Evolutionary conservation across 2,113 vertebrate species (phyloP).

Genomic region (Lepidothrix coronata): DNA sequence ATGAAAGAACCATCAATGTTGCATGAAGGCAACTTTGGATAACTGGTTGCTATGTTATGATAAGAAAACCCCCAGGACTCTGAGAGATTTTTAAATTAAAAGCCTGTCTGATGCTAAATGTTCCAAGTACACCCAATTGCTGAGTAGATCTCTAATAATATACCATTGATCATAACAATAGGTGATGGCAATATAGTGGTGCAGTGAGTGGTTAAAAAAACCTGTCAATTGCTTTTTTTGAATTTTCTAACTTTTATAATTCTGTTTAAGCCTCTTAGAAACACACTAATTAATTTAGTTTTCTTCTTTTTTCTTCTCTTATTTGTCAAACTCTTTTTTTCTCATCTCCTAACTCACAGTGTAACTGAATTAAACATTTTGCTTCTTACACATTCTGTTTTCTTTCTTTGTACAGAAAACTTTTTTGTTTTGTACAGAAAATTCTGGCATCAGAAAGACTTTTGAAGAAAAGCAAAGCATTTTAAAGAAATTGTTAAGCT

Average conservation of each 20-base stretch:
- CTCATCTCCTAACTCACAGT: background rate
- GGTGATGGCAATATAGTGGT: background rate
- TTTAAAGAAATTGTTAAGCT: background rate
- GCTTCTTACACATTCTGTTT: background rate
- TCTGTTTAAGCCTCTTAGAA: background rate
- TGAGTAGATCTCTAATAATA: background rate
- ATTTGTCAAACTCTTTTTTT: background rate
- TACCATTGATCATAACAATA: slow-evolving; percentile 20
- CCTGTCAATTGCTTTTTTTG: background rate
- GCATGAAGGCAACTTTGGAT: background rate
- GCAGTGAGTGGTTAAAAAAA: background rate
- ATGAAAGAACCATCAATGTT: background rate
- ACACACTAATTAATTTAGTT: background rate
- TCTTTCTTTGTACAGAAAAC: background rate
- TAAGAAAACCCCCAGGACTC: background rate
- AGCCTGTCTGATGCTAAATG: slow-evolving; percentile 4
- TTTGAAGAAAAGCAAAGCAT: background rate
- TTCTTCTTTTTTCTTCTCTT: background rate
- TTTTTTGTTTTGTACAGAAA: background rate
- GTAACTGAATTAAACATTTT: background rate
- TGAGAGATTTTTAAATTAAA: slow-evolving; percentile 21
- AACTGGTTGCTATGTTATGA: background rate
- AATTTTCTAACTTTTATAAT: background rate
- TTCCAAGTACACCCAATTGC: background rate
- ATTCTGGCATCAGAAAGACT: background rate